Evolutionary conservation across 2,888 invertebrate species (phyloP).

Genomic region (Campoplex capitator): DNA sequence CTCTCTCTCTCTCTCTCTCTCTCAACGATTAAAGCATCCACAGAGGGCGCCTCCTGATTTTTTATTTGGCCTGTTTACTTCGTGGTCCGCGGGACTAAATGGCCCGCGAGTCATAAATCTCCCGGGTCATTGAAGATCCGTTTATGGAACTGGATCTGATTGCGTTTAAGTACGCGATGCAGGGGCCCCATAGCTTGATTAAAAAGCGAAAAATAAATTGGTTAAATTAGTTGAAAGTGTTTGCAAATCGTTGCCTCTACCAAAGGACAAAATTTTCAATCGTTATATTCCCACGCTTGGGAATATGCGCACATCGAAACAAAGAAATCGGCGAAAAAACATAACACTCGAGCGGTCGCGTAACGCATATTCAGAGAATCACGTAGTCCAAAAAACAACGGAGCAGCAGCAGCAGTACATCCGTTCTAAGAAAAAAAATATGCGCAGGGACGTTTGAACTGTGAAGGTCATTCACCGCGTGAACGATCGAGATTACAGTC

Average conservation of each 20-base stretch:
- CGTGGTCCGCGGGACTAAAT: slow-evolving; percentile 5
- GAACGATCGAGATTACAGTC: slow-evolving; percentile 48
- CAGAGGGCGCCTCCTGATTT: slow-evolving; percentile 1
- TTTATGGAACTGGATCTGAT: slow-evolving; percentile 43
- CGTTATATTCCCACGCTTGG: background rate
- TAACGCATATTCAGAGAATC: slow-evolving; percentile 39
- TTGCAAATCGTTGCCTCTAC: background rate
- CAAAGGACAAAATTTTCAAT: background rate
- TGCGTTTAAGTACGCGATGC: slow-evolving; percentile 7
- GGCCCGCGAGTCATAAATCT: slow-evolving; percentile 38
- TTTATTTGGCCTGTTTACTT: slow-evolving; percentile 17
- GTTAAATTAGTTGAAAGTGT: background rate
- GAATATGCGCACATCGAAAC: background rate
- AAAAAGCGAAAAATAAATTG: background rate
- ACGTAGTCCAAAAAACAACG: slow-evolving; percentile 4
- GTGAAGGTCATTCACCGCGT: slow-evolving; percentile 18
- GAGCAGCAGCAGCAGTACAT: slow-evolving; percentile 4
- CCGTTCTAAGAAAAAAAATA: slow-evolving; percentile 32
- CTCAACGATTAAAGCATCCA: slow-evolving; percentile 21
- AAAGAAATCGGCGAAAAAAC: background rate
- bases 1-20: background rate
- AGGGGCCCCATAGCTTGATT: background rate
- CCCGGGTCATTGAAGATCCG: slow-evolving; percentile 1
- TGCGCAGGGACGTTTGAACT: slow-evolving; percentile 1
- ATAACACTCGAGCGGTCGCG: slow-evolving; percentile 15